Base-by-base conservation (phyloP, 37 sponge, comb jelly and placozoan species). In the Theonella swinhoei region DNA sequence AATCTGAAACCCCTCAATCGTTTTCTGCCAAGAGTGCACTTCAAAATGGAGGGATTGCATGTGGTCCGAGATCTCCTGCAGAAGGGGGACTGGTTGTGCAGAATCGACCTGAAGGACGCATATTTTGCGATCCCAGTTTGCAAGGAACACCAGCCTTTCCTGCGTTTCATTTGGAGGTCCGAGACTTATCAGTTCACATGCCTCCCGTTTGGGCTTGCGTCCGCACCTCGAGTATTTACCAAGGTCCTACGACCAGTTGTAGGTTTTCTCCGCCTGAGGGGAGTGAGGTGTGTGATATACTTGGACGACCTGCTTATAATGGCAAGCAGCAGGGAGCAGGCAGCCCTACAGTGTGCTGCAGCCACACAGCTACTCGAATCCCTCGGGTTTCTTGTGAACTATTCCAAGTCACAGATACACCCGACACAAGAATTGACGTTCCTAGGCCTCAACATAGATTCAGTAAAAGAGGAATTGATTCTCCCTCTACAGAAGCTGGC, bases 221-320 rank as follows among this genome's bases (percentile, higher is more conserved):
- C 62, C 24, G 83, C 85, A 3, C 76, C 85, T 8, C 47, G 42
- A 35, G 62, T 39, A 0, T 84, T 84, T 69, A 84, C 85, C 1
- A 84, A 84, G 61, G 24, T 75, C 7, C 25, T 76, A 26, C 62
- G 74, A 54, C 76, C 69, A 39, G 34, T 65, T 40, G 39, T 84
- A 24, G 77, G 70, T 14, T n/a, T 54, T 5, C 26, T 76, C 25
- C 34, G 68, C 26, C 25, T 20, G 25, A 25, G 30, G 17, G 84
- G 76, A 2, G 42, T 74, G 9, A 34, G 67, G n/a, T n/a, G 24
- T 11, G 60, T 83, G 20, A 38, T 83, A 7, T 83, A 83, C 47
- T 22, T 83, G 29, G 84, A 83, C 76, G 84, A 83, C 42, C 54
- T 83, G 22, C 47, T 83, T 31, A 74, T 83, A 23, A 72, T 83